A percentile compares a stretch with the other conserved stretches of the same genome.
These are phyloP conservation scores for Drosophila mojavensis DNA, from an alignment of 1,140 invertebrate species.

Conservation along the genomic window DNA sequence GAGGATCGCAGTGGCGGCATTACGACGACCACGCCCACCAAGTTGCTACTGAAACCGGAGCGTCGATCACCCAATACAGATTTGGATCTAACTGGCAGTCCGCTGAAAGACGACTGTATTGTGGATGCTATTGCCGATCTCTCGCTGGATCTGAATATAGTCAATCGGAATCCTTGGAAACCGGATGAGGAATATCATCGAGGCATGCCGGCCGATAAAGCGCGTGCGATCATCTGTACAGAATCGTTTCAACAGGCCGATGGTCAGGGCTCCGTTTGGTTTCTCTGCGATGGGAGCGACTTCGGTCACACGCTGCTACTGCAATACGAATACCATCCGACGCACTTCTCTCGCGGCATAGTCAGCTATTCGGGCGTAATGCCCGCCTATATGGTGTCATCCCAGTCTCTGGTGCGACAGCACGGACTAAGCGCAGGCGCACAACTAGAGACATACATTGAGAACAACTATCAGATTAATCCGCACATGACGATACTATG, in stretches of 20 bases:
- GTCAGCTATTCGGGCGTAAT: slow-evolving; percentile 63
- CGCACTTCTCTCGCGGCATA: slow-evolving; percentile 62
- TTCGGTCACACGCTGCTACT: slow-evolving; percentile 57
- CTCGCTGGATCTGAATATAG: slow-evolving; percentile 59
- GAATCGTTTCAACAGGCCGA: slow-evolving; percentile 57
- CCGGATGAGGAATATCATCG: slow-evolving; percentile 73
- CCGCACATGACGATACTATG: slow-evolving; percentile 63
- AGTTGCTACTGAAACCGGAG: slow-evolving; percentile 28
- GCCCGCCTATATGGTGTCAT: slow-evolving; percentile 49
- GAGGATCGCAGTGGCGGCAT: slow-evolving; percentile 51
- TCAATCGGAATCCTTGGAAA: slow-evolving; percentile 65
- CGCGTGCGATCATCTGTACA: slow-evolving; percentile 56
- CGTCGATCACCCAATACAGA: slow-evolving; percentile 2
- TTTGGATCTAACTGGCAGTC: slow-evolving; percentile 77
- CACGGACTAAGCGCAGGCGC: slow-evolving; percentile 21
- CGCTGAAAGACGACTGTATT: slow-evolving; percentile 75
- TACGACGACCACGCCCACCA: slow-evolving; percentile 51
- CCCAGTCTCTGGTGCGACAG: slow-evolving; percentile 53
- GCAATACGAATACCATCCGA: slow-evolving; percentile 63
- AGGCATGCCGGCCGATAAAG: slow-evolving; percentile 52
- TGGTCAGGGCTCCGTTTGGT: slow-evolving; percentile 72
- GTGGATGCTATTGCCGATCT: slow-evolving; percentile 70
- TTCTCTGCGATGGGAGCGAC: slow-evolving; percentile 71
- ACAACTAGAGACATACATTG: slow-evolving; percentile 60
- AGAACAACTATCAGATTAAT: slow-evolving; percentile 73